A percentile compares a stretch with the other conserved stretches of the same genome.
Evolutionary conservation across 2,888 invertebrate genomes (phyloP).

Genomic region (Erannis defoliaria): DNA sequence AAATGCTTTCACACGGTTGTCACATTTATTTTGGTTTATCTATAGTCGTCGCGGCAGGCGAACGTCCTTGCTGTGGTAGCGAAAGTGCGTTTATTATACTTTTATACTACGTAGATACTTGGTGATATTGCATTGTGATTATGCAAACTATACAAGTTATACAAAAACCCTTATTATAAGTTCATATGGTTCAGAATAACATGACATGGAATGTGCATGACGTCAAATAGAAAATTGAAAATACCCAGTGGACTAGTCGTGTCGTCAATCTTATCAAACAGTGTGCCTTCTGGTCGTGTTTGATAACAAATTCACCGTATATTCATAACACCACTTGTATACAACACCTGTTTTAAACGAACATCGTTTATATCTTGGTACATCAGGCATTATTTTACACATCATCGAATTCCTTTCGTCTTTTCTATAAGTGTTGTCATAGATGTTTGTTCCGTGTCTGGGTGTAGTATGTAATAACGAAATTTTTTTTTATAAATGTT

Average conservation of each 20-base stretch:
- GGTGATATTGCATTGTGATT: not conserved
- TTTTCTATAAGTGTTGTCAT: not conserved
- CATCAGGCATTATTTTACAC: not conserved
- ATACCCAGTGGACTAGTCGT: constrained; percentile 1
- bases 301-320: not conserved
- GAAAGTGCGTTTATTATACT: constrained; percentile 24
- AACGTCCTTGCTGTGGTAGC: constrained; percentile 21
- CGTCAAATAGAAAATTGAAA: too few relatives aligned
- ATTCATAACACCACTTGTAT: too few relatives aligned
- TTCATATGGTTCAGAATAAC: not conserved
- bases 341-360: too few relatives aligned
- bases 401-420: not conserved
- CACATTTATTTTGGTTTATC: not conserved
- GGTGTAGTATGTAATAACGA: too few relatives aligned
- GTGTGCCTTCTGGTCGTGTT: too few relatives aligned
- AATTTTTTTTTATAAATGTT: too few relatives aligned
- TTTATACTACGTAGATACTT: not conserved
- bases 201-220: too few relatives aligned
- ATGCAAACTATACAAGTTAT: not conserved
- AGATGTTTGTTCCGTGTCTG: too few relatives aligned
- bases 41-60: constrained; percentile 4
- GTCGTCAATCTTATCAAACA: not conserved
- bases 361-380: too few relatives aligned
- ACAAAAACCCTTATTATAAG: not conserved
- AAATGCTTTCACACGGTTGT: not conserved